Evolutionary conservation across 2,113 vertebrate genomes (phyloP).

Genomic region (human): GRCh38 chr5:158940001-158940500

Average conservation of each 20-base stretch:
- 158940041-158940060: not conserved
- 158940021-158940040: not conserved
- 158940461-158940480: not conserved
- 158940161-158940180: not conserved
- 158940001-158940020: not conserved
- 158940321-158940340: not conserved
- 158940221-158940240: not conserved
- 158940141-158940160: not conserved
- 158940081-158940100: not conserved
- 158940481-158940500: not conserved
- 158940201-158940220: not conserved
- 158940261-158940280: not conserved
- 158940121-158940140: not conserved
- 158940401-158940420: not conserved
- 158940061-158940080: not conserved
- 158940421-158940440: not conserved
- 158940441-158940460: not conserved
- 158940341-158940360: not conserved
- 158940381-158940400: not conserved
- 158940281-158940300: not conserved
- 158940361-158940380: not conserved
- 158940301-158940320: not conserved
- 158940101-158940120: not conserved
- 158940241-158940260: not conserved
- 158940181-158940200: not conserved